Conservation (phyloP, 2,888 invertebrate genomes). For the Hirudinaria manillensis region DNA sequence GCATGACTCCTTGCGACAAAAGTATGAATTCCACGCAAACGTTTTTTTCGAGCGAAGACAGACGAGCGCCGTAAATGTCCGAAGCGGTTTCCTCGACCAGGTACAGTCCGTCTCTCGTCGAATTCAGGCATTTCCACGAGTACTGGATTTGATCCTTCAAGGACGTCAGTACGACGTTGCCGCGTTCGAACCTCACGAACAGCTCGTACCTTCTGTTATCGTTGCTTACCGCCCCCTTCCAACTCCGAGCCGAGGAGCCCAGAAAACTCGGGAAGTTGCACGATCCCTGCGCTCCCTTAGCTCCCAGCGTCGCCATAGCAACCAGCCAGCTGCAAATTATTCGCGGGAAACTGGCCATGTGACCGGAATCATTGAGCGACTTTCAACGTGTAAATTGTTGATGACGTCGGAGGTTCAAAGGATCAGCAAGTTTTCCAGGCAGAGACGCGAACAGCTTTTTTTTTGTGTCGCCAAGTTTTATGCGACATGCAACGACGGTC, state of each 20-base stretch:
- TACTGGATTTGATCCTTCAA: background rate
- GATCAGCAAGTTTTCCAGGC: no score
- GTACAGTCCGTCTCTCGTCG: background rate
- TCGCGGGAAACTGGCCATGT: no score
- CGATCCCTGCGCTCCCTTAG: background rate
- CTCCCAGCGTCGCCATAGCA: background rate
- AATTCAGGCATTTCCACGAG: background rate
- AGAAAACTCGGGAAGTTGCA: background rate
- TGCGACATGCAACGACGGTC: no score
- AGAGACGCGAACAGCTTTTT: no score
- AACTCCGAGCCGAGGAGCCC: background rate
- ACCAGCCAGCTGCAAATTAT: no score
- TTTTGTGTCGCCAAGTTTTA: no score
- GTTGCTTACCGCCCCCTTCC: background rate
- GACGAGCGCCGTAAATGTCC: no score
- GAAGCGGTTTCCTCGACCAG: background rate
- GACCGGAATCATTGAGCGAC: no score
- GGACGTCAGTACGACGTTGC: background rate
- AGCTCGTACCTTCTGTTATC: background rate
- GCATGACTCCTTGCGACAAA: conserved; percentile 33
- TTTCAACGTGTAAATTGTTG: no score
- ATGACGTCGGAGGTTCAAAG: no score
- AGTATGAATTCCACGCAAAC: conserved; percentile 37
- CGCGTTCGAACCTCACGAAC: background rate
- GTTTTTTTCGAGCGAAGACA: background rate